Evolutionary conservation across 2,888 invertebrate species (phyloP).

Genomic region (Pegoplata infirma): DNA sequence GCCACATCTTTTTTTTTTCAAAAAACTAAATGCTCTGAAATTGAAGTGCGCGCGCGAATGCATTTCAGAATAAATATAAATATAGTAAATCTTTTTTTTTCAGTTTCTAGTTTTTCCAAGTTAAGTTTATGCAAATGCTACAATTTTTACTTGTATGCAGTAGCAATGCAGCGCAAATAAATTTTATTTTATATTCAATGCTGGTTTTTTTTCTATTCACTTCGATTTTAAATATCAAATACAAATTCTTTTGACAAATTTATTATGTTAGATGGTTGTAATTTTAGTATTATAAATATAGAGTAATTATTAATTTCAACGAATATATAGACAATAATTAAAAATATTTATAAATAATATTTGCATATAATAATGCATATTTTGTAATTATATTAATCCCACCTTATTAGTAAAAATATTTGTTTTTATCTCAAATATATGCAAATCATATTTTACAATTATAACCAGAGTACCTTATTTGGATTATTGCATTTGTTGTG

Average conservation of each 20-base stretch:
- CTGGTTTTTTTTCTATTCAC: background rate
- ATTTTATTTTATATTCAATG: background rate
- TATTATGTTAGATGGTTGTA: conserved; percentile 20
- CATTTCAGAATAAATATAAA: conserved; percentile 24
- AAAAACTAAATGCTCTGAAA: conserved; percentile 13
- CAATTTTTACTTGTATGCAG: conserved; percentile 23
- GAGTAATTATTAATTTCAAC: background rate
- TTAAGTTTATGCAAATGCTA: conserved; percentile 41
- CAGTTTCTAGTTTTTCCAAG: background rate
- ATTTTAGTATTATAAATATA: conserved; percentile 6
- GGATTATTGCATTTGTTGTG: too few species aligned
- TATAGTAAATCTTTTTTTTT: conserved; percentile 15
- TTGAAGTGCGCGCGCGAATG: conserved; percentile 16
- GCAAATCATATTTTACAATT: too few species aligned
- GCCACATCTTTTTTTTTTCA: conserved; percentile 51
- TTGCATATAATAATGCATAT: too few species aligned
- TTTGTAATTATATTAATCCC: too few species aligned
- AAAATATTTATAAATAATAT: too few species aligned
- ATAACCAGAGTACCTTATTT: too few species aligned
- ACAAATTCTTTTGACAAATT: conserved; percentile 14
- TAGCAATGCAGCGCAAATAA: background rate
- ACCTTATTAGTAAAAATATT: too few species aligned
- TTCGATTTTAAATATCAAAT: background rate
- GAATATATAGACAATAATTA: background rate
- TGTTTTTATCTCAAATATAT: too few species aligned